Percentiles rank a stretch among this genome's conserved stretches.
Conservation (phyloP, 2,113 vertebrate genomes). For the Siniperca chuatsi region DNA sequence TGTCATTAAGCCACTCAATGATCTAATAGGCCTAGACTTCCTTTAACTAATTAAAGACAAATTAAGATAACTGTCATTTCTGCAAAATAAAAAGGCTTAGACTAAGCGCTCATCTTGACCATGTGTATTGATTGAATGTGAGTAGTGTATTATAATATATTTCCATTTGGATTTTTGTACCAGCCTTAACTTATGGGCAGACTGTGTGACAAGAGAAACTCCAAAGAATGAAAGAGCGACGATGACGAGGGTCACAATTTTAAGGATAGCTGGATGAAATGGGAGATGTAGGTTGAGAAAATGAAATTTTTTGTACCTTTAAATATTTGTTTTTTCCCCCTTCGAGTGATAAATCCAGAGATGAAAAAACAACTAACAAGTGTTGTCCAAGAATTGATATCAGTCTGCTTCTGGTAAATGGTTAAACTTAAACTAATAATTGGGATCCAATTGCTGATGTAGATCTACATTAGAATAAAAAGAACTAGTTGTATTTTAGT, state of each 20-base stretch:
- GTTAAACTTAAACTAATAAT: not conserved
- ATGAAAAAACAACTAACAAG: not conserved
- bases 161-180: too few species aligned
- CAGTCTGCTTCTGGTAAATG: not conserved
- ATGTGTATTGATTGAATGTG: too few species aligned
- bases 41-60: not conserved
- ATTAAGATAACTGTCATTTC: too few species aligned
- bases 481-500: not conserved
- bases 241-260: not conserved
- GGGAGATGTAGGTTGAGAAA: not conserved
- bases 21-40: not conserved
- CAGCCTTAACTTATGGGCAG: not conserved
- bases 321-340: not conserved
- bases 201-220: not conserved
- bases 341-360: not conserved
- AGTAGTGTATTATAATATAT: too few species aligned
- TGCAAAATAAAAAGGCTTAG: too few species aligned
- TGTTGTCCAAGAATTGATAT: not conserved
- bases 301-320: conserved; percentile 27
- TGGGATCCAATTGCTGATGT: not conserved
- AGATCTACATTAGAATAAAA: not conserved
- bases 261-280: not conserved
- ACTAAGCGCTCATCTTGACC: too few species aligned
- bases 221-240: not conserved
- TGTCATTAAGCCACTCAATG: not conserved